phyloP scores from a whole-genome alignment of 37 sponge, comb jelly and placozoan species.

The Halichondria panicea region DNA sequence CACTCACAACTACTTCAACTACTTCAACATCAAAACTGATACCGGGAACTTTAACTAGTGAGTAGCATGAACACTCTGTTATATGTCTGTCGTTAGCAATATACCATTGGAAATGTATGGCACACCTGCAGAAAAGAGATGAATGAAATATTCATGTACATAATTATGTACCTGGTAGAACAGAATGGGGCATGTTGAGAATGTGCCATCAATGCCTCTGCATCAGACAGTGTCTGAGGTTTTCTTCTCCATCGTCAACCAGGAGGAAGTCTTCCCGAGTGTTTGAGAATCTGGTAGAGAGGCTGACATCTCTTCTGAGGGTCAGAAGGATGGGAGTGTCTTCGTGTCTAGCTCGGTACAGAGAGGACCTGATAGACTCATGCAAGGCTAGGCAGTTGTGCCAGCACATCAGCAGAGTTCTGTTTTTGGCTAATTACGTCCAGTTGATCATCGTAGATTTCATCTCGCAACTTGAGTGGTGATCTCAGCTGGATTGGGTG shows the following conservation, averaged over 20 bases:
- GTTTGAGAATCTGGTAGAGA: conserved; percentile 7
- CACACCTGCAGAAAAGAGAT: no score
- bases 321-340: conserved; percentile 6
- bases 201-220: conserved; percentile 15
- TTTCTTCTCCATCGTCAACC: conserved; percentile 23
- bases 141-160: no score
- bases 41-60: neutral
- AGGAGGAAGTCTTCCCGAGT: conserved; percentile 22
- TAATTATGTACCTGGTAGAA: no score
- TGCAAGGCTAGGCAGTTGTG: no score
- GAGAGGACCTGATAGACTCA: conserved; percentile 19
- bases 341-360: conserved; percentile 13
- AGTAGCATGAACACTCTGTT: conserved; percentile 3
- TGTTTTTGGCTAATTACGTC: neutral
- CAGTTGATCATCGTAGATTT: conserved; percentile 9
- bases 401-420: no score
- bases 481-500: conserved; percentile 19
- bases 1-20: conserved; percentile 1
- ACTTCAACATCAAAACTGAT: neutral
- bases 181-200: conserved; percentile 10
- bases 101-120: no score
- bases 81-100: neutral
- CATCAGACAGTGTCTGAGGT: conserved; percentile 24
- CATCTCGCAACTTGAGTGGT: neutral
- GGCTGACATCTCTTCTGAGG: conserved; percentile 19